Evolutionary conservation across 2,888 invertebrate genomes (phyloP).

Genomic region (Drosophila tripunctata): DNA sequence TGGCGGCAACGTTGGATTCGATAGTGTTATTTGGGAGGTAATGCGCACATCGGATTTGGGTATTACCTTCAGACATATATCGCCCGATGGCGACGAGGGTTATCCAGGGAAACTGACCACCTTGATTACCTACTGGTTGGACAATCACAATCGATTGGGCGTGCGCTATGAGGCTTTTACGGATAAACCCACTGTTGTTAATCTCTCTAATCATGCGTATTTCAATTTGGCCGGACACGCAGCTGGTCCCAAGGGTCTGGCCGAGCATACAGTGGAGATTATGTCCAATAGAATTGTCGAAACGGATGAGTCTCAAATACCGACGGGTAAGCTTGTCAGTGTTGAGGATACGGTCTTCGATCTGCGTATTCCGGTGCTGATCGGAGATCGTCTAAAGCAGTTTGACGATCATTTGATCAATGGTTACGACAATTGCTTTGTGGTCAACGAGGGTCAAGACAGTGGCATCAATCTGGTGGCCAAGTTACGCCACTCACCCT

Average conservation of each 20-base stretch:
- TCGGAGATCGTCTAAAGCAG: slow-evolving; percentile 88
- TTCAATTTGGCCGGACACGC: slow-evolving; percentile 95
- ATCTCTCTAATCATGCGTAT: slow-evolving; percentile 94
- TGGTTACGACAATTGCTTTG: slow-evolving; percentile 70
- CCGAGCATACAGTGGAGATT: slow-evolving; percentile 89
- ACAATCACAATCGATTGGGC: slow-evolving; percentile 89
- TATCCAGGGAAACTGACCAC: slow-evolving; percentile 93
- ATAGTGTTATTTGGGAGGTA: slow-evolving; percentile 89
- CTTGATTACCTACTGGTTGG: slow-evolving; percentile 89
- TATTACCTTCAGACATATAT: slow-evolving; percentile 90
- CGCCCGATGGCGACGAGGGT: slow-evolving; percentile 92
- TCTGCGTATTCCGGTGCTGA: slow-evolving; percentile 87
- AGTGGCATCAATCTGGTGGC: slow-evolving; percentile 44
- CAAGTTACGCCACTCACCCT: slow-evolving; percentile 85
- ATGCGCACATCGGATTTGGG: slow-evolving; percentile 66
- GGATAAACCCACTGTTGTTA: slow-evolving; percentile 92
- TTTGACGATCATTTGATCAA: slow-evolving; percentile 84
- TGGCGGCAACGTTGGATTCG: slow-evolving; percentile 93
- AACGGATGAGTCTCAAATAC: slow-evolving; percentile 88
- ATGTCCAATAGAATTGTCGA: slow-evolving; percentile 91
- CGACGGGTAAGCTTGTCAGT: slow-evolving; percentile 89
- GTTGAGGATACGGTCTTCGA: slow-evolving; percentile 86
- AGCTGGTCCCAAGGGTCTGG: slow-evolving; percentile 87
- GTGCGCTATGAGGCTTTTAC: slow-evolving; percentile 91
- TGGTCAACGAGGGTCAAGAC: slow-evolving; percentile 51